Percentiles rank a stretch among this genome's conserved stretches.
These are phyloP conservation scores for Phyllotis vaccarum DNA, from an alignment of 2,797 vertebrate genomes.

Conservation along the genomic window DNA sequence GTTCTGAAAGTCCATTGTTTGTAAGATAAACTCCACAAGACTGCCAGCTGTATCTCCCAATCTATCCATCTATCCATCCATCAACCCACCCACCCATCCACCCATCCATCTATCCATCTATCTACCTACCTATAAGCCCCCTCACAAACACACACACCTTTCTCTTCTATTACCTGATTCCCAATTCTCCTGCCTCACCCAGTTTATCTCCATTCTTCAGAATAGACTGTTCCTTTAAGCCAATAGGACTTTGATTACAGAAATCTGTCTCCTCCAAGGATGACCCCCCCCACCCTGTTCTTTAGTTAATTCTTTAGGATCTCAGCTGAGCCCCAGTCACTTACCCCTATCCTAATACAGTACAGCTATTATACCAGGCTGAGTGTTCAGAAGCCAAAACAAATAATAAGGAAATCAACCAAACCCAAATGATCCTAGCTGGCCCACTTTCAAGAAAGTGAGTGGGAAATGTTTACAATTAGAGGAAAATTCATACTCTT, in stretches of 20 bases:
- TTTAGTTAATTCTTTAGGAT: neutral
- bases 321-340: neutral
- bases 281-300: too few relatives aligned
- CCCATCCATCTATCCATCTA: too few relatives aligned
- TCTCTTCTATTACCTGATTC: neutral
- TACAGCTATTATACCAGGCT: neutral
- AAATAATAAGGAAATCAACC: neutral
- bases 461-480: neutral
- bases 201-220: neutral
- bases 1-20: neutral
- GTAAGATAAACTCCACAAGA: neutral
- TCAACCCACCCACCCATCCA: neutral
- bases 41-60: neutral
- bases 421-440: neutral
- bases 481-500: neutral
- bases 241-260: neutral
- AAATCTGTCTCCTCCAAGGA: neutral
- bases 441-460: neutral
- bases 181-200: neutral
- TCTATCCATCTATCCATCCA: neutral
- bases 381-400: neutral
- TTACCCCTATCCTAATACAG: neutral
- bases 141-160: neutral
- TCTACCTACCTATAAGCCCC: too few relatives aligned
- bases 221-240: neutral